These are phyloP conservation scores for Chitala chitala DNA, from an alignment of 2,113 vertebrate species.

Conservation along the genomic window DNA sequence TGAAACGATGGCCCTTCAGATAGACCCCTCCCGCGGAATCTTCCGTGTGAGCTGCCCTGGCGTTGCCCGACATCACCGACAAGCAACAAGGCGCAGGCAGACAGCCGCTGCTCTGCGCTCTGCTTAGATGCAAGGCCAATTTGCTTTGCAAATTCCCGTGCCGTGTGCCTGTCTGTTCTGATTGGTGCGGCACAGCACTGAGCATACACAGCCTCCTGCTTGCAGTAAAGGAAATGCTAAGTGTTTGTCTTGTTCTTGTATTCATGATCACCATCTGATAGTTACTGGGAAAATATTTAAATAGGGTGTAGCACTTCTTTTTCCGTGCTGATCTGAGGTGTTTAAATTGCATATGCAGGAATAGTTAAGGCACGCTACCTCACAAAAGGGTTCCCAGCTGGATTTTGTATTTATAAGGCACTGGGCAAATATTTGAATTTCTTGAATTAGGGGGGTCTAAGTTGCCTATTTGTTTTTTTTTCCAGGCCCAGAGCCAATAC, in stretches of 20 bases:
- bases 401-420: slow-evolving; percentile 2
- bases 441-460: slow-evolving; percentile 13
- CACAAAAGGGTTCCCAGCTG: slow-evolving; percentile 12
- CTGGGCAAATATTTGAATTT: slow-evolving; percentile 26
- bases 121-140: slow-evolving; percentile 24
- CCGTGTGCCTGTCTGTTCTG: slow-evolving; percentile 15
- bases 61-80: not conserved
- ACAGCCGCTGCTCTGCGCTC: slow-evolving; percentile 31
- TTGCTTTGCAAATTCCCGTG: slow-evolving; percentile 38
- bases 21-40: not conserved
- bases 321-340: not conserved
- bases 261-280: slow-evolving; percentile 34
- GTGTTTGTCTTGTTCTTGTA: slow-evolving; percentile 26
- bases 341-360: slow-evolving; percentile 12
- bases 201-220: not conserved
- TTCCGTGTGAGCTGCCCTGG: slow-evolving; percentile 2
- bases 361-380: not conserved
- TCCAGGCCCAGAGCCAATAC: not conserved
- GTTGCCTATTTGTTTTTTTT: slow-evolving; percentile 4
- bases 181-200: not conserved
- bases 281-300: slow-evolving; percentile 38
- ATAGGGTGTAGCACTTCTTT: slow-evolving; percentile 22
- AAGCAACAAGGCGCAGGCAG: slow-evolving; percentile 21
- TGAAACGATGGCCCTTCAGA: not conserved
- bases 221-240: slow-evolving; percentile 23